Evolutionary conservation across 2,113 vertebrate species (phyloP).

Genomic region (Vidua chalybeata): DNA sequence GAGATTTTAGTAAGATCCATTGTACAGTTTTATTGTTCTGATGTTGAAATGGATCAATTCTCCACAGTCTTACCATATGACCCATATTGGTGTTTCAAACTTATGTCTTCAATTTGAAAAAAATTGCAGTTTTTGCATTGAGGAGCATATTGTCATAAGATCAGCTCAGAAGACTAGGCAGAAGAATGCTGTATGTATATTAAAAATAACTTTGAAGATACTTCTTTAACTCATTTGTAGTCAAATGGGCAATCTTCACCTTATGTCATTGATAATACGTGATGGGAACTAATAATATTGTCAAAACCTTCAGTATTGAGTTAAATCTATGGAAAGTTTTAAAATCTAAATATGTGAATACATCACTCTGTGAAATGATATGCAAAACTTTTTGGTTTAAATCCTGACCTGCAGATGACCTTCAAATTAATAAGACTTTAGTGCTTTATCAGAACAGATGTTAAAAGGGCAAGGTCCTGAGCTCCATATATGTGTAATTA

Average conservation of each 20-base stretch:
- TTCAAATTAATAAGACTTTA: slow-evolving; percentile 58
- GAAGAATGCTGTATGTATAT: background rate
- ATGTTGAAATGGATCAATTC: background rate
- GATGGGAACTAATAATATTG: background rate
- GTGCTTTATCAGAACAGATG: slow-evolving; percentile 66
- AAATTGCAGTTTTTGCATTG: background rate
- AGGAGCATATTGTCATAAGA: background rate
- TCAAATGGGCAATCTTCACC: background rate
- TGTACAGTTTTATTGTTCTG: background rate
- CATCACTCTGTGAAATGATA: background rate
- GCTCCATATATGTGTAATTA: slow-evolving; percentile 66
- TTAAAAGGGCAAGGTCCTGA: slow-evolving; percentile 61
- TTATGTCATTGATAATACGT: background rate
- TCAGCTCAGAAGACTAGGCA: background rate
- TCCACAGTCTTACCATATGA: background rate
- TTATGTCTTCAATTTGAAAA: background rate
- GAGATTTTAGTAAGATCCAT: background rate
- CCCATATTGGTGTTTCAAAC: background rate
- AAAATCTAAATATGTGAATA: background rate
- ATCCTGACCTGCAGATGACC: slow-evolving; percentile 60
- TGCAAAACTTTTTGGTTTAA: slow-evolving; percentile 37
- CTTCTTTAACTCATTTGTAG: background rate
- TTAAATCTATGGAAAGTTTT: background rate
- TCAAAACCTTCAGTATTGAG: background rate
- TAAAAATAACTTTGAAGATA: background rate